Percentiles rank a stretch among this genome's conserved stretches.
phyloP scores from a whole-genome alignment of 2,113 vertebrate genomes.

The Ctenodactylus gundi region DNA sequence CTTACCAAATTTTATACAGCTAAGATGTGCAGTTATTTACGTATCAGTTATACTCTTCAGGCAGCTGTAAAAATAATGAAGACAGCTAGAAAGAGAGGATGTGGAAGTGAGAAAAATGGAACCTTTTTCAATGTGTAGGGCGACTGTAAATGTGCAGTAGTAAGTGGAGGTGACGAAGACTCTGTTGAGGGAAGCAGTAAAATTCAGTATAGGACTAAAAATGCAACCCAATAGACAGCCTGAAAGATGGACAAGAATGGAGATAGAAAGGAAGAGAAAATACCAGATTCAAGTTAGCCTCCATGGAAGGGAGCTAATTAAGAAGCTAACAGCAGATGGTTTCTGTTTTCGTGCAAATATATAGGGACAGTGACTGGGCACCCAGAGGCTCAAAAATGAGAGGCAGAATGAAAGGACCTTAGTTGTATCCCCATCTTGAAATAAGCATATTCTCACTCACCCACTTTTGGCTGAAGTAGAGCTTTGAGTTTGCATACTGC shows the following conservation, averaged over 20 bases:
- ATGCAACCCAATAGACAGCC: background rate
- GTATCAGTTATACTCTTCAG: background rate
- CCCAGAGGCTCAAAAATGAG: constrained; percentile 20
- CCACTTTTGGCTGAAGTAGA: constrained; percentile 19
- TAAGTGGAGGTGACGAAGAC: background rate
- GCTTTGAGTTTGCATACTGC: background rate
- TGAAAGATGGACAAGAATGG: background rate
- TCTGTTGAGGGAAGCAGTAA: background rate
- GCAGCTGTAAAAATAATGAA: background rate
- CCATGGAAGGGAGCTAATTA: background rate
- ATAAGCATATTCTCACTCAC: background rate
- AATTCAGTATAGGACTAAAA: background rate
- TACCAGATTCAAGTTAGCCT: background rate
- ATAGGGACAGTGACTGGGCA: background rate
- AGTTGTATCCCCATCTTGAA: background rate
- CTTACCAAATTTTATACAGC: background rate
- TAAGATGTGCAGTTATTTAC: background rate
- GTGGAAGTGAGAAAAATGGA: background rate
- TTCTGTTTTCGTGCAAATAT: background rate
- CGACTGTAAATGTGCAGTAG: background rate
- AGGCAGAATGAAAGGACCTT: constrained; percentile 7
- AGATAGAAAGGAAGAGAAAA: constrained; percentile 14
- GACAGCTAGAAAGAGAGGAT: background rate
- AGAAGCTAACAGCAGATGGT: background rate
- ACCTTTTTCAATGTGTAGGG: background rate